Base-by-base conservation (phyloP, 1,140 invertebrate species). In the Oryctes rhinoceros region DNA sequence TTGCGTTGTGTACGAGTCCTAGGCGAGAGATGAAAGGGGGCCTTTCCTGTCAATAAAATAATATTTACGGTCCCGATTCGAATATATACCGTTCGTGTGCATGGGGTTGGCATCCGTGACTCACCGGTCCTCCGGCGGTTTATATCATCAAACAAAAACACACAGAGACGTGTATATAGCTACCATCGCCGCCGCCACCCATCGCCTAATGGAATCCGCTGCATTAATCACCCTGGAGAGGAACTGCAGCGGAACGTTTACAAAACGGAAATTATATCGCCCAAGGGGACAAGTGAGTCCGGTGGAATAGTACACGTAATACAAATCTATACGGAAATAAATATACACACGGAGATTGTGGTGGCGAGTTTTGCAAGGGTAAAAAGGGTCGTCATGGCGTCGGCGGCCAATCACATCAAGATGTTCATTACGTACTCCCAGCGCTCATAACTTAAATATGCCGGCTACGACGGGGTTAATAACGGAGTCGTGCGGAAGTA, bases 261-360 rank as follows among this genome's bases (percentile, higher is more conserved):
- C 84, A 84, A 86, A 85, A 84, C 85, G 85, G 85, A 86, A 86
- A 86, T 86, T 86, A 86, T 86, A 83, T 85, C 83, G 85, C 85
- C 85, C 85, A 83, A 83, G 85, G 85, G 84, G 83, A 85, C 81
- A 81, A 76, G 80, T 74, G 67, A 11, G 24, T 74, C 37, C 37
- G 24, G 67, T 10, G 5, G 67, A 39, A 24, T 59, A 18, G 53
- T 59, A 59, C 53, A 59, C 53, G 18, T 59, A n/a, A 53, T 53
- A 77, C 80, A 71, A 76, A 59, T 53, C 49, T n/a, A 53, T n/a
- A 53, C 49, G 49, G 49, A 11, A 53, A 53, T n/a, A 53, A 53
- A 53, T 53, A 53, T 53, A 53, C n/a, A 53, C n/a, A 10, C 49
- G 49, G 49, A 53, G 49, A 53, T 2, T 53, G 49, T n/a, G 47